Percentiles rank a stretch among this genome's conserved stretches.
These are phyloP conservation scores for Automeris io DNA, from an alignment of 2,888 invertebrate species.

Conservation along the genomic window DNA sequence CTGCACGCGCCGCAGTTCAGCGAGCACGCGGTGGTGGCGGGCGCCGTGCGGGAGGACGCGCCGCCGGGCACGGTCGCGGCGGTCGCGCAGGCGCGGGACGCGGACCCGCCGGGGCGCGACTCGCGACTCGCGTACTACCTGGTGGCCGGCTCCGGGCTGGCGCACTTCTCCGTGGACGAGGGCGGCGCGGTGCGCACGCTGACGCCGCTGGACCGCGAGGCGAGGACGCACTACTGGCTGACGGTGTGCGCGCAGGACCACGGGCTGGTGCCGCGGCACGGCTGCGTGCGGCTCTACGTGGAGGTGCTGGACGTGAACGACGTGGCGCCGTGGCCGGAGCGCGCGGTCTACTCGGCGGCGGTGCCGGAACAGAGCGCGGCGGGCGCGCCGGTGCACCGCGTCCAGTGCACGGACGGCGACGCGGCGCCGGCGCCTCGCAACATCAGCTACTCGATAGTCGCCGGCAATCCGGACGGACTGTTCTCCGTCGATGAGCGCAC, in stretches of 20 bases:
- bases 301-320: constrained; percentile 96
- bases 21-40: constrained; percentile 83
- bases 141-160: constrained; percentile 92
- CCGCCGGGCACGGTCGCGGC: constrained; percentile 86
- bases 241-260: constrained; percentile 95
- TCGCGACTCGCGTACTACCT: constrained; percentile 91
- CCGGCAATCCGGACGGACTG: constrained; percentile 94
- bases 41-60: constrained; percentile 87
- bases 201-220: constrained; percentile 92
- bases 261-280: constrained; percentile 89
- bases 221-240: constrained; percentile 92
- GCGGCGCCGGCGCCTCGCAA: constrained; percentile 82
- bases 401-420: constrained; percentile 89
- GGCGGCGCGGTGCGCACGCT: constrained; percentile 92
- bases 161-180: constrained; percentile 93
- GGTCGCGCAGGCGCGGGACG: constrained; percentile 86
- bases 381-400: constrained; percentile 83
- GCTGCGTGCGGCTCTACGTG: constrained; percentile 83
- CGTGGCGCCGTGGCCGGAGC: constrained; percentile 92
- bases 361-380: constrained; percentile 87
- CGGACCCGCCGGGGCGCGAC: constrained; percentile 87
- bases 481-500: constrained; percentile 90
- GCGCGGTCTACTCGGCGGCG: constrained; percentile 89
- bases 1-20: constrained; percentile 88
- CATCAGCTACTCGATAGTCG: constrained; percentile 87